Evolutionary conservation across 1,140 invertebrate species (phyloP).

Genomic region (Babylonia areolata): DNA sequence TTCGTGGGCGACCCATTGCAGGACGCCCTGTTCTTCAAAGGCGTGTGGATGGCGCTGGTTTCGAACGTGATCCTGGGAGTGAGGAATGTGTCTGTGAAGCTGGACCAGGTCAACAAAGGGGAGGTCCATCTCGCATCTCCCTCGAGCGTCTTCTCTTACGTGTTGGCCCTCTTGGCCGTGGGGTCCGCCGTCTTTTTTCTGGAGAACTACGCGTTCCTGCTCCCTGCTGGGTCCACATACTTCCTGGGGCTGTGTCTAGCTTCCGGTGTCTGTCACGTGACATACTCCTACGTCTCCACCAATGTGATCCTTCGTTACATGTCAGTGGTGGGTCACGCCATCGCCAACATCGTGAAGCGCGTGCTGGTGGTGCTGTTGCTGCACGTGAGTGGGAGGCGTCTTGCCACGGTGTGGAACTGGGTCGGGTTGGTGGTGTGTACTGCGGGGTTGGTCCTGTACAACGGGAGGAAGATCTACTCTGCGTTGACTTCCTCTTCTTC

Average conservation of each 20-base stretch:
- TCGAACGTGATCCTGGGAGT: conserved; percentile 46
- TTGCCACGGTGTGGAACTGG: conserved; percentile 32
- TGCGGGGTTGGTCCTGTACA: conserved; percentile 35
- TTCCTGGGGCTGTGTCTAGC: background rate
- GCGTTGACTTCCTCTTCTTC: background rate
- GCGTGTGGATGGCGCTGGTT: conserved; percentile 17
- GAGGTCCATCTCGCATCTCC: background rate
- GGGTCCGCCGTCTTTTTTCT: background rate
- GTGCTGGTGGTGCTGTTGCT: conserved; percentile 49
- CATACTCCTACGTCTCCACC: conserved; percentile 52
- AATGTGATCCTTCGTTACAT: conserved; percentile 46
- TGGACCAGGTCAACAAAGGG: conserved; percentile 18
- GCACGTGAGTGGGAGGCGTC: conserved; percentile 36
- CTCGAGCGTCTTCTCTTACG: background rate
- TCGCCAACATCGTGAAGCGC: conserved; percentile 53
- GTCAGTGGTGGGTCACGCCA: conserved; percentile 50
- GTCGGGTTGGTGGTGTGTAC: conserved; percentile 34
- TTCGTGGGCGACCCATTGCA: conserved; percentile 27
- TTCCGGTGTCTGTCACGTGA: conserved; percentile 47
- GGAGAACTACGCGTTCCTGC: background rate
- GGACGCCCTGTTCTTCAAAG: background rate
- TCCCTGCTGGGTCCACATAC: background rate
- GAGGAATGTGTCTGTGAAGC: conserved; percentile 39
- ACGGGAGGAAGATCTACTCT: background rate
- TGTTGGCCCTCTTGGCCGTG: background rate